Percentiles rank a stretch among this genome's conserved stretches.
phyloP scores from a whole-genome alignment of 2,797 vertebrate species.

The Sardinella longiceps region DNA sequence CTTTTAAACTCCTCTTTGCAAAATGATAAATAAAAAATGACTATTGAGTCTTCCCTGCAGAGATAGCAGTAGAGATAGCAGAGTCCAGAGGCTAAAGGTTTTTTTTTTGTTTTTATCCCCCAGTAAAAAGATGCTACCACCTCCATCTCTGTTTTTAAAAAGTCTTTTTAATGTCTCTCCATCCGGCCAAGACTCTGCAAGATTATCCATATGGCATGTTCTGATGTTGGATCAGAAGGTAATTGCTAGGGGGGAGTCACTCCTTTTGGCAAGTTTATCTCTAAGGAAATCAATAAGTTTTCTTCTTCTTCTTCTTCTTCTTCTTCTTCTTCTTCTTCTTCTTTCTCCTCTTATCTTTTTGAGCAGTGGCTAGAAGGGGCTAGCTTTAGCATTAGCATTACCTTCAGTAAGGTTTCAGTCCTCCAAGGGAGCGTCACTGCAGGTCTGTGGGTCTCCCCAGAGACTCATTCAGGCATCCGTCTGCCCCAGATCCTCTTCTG shows the following conservation, averaged over 20 bases:
- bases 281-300: no score
- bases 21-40: neutral
- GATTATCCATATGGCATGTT: no score
- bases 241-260: no score
- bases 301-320: no score
- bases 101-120: no score
- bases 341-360: no score
- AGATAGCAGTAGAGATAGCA: neutral
- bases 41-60: neutral
- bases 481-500: neutral
- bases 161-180: neutral
- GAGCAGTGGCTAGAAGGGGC: neutral
- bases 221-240: no score
- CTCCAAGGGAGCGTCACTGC: neutral
- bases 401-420: neutral
- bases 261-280: no score
- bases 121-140: neutral
- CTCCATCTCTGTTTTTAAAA: neutral
- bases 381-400: neutral
- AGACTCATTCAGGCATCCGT: neutral
- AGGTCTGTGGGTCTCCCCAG: neutral
- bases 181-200: neutral
- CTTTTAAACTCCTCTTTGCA: neutral
- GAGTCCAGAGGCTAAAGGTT: neutral
- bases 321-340: no score